Conservation (phyloP, 2,888 invertebrate genomes). For the Leptinotarsa peninsularis region DNA sequence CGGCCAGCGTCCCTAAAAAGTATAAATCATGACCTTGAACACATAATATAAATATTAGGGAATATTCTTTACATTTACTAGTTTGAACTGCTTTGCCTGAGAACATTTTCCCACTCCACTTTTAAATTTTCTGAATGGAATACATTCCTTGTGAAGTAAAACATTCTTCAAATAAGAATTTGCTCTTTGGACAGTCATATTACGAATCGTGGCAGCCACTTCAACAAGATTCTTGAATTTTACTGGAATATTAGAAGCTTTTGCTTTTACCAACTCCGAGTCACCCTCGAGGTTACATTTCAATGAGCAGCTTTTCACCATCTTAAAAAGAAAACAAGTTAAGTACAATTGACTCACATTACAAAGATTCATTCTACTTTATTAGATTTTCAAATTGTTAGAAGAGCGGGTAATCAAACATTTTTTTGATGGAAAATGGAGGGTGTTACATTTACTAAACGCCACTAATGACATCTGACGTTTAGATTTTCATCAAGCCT, state of each 20-base stretch:
- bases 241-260: constrained; percentile 81
- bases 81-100: constrained; percentile 80
- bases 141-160: constrained; percentile 80
- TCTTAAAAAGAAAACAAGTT: neutral
- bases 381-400: too few species aligned
- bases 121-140: constrained; percentile 82
- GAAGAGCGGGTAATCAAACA: too few species aligned
- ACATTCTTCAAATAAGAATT: constrained; percentile 82
- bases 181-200: constrained; percentile 80
- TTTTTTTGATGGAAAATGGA: too few species aligned
- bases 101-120: constrained; percentile 83
- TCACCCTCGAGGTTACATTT: constrained; percentile 69
- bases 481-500: too few species aligned
- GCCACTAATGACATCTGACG: too few species aligned
- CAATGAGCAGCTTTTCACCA: constrained; percentile 18
- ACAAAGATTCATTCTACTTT: too few species aligned
- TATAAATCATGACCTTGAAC: neutral
- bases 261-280: constrained; percentile 69
- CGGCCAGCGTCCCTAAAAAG: constrained; percentile 77
- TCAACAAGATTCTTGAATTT: constrained; percentile 88
- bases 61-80: constrained; percentile 71
- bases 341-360: too few species aligned
- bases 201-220: constrained; percentile 80
- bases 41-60: neutral
- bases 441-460: too few species aligned